Conservation (phyloP, 2,888 invertebrate species). For the Drosophila borealis region DNA sequence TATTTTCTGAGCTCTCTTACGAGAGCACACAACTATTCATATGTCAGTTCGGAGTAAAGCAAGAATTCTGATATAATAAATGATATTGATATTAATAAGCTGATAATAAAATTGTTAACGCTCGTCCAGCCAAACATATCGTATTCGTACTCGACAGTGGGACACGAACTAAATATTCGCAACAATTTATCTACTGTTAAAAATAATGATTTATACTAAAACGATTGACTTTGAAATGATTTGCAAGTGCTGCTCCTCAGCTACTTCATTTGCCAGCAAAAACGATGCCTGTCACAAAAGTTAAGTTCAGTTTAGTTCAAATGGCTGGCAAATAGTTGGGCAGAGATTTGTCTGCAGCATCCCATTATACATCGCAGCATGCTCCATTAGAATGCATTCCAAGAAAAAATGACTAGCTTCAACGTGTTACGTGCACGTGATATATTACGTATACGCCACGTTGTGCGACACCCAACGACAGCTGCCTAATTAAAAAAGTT, state of each 20-base stretch:
- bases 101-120: constrained; percentile 32
- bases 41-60: constrained; percentile 1
- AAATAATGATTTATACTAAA: too few relatives aligned
- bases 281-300: not conserved
- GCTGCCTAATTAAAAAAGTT: constrained; percentile 67
- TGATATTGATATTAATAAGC: constrained; percentile 28
- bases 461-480: constrained; percentile 43
- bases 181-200: not conserved
- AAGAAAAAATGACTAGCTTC: not conserved
- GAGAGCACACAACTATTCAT: not conserved
- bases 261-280: not conserved
- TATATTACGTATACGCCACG: constrained; percentile 45
- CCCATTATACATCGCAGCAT: not conserved
- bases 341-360: not conserved
- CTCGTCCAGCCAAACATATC: too few relatives aligned
- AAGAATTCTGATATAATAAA: constrained; percentile 1
- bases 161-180: constrained; percentile 1
- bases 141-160: constrained; percentile 2
- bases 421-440: not conserved
- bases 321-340: constrained; percentile 6
- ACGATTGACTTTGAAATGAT: not conserved
- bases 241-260: not conserved
- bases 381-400: not conserved
- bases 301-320: constrained; percentile 7
- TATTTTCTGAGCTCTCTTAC: too few relatives aligned